Evolutionary conservation across 2,888 invertebrate genomes (phyloP).

Genomic region (Rutpela maculata): DNA sequence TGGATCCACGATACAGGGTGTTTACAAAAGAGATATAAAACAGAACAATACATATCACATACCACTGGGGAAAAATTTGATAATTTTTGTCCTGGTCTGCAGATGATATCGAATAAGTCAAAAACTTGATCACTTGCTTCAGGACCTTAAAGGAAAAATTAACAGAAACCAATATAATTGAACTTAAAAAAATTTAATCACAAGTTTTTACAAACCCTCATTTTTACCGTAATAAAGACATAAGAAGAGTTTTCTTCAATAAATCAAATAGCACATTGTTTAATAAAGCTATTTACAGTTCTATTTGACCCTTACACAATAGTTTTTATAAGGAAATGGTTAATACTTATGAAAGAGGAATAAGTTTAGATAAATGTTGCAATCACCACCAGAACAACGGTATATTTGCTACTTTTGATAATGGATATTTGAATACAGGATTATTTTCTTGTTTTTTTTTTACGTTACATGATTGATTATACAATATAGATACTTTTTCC

Average conservation of each 20-base stretch:
- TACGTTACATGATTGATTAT: not conserved
- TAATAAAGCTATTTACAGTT: conserved; percentile 7
- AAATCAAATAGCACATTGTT: not conserved
- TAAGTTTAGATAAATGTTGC: not conserved
- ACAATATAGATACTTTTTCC: not conserved
- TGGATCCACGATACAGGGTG: no score
- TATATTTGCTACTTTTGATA: not conserved
- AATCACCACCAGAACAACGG: no score
- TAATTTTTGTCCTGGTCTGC: no score
- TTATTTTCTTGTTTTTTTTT: not conserved
- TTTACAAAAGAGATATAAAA: no score
- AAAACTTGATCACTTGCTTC: no score
- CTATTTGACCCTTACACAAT: not conserved
- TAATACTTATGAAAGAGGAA: not conserved
- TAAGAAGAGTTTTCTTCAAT: not conserved
- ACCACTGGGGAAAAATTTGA: no score
- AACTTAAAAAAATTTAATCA: not conserved
- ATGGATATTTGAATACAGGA: not conserved
- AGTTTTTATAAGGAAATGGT: not conserved
- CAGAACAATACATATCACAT: no score
- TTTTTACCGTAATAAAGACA: not conserved
- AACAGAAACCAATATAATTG: not conserved
- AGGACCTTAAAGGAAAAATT: not conserved
- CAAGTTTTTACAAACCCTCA: conserved; percentile 2
- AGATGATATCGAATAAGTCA: no score